Evolutionary conservation across 2,888 invertebrate genomes (phyloP), one percentile per base, ranked within the genome.

Genomic region (Eupeodes luniger): DNA sequence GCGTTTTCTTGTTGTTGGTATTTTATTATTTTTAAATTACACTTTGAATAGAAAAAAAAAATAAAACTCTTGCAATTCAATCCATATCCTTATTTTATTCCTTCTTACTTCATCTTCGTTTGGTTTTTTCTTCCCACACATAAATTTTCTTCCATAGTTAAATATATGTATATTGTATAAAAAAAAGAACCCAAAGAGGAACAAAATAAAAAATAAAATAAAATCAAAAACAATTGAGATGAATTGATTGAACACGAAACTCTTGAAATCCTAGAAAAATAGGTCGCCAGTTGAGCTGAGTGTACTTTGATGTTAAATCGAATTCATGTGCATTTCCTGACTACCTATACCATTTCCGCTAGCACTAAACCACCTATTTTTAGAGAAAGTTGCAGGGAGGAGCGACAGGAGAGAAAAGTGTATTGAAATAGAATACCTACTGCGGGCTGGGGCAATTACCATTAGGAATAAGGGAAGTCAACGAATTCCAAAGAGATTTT

Each of bases 191-290:
- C 11, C 12, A 0, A 34, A n/a, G 34, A 9, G 27, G n/a, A 47
- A 27, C 44, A 27, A 1, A 34, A 27, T 27, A 27, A 27, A 27
- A 27, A 27, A 27, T 27, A 27, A 27, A 27, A 27, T 27, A 27
- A 51, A 67, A 12, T 66, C 27, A 66, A 59, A 72, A 59, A 72
- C 19, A 51, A 78, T 61, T 27, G 82, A 57, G 69, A 79, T 82
- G 36, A 83, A 79, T 79, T 83, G 86, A 86, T 82, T 86, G 82
- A 75, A 79, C 86, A 86, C 82, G 82, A 64, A 79, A 19, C 49
- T 69, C 81, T 74, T 47, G 66, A 77, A 47, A 59, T 76, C 57
- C 62, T 78, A 16, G 59, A 47, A 44, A 79, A 86, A 82, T 86
- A 62, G 86, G 86, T 86, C 82, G 86, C 34, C 27, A 27, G 27